A percentile compares a stretch with the other conserved stretches of the same genome.
These are phyloP conservation scores for Eupithecia tripunctaria DNA, from an alignment of 2,888 invertebrate species.

Conservation along the genomic window DNA sequence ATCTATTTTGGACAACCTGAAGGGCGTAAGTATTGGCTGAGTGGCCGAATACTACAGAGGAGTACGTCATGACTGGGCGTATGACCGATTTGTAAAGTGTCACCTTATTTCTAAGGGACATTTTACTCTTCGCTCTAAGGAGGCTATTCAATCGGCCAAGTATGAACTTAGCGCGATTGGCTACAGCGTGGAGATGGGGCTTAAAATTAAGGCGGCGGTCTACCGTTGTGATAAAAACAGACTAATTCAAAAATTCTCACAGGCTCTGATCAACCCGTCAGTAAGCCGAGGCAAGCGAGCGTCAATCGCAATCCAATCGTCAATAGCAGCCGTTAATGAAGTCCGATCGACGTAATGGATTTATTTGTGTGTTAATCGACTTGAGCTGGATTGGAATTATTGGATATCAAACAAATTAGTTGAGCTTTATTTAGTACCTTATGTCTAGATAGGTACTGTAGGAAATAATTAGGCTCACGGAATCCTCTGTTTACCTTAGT, in stretches of 20 bases:
- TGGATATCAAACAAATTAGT: constrained; percentile 11
- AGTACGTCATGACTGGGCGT: no score
- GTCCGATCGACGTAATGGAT: constrained; percentile 43
- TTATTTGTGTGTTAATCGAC: constrained; percentile 40
- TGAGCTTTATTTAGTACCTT: not conserved
- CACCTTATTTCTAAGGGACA: no score
- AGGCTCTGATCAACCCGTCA: not conserved
- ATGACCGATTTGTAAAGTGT: no score
- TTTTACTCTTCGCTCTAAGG: no score
- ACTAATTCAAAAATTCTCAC: not conserved
- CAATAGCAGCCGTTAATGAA: constrained; percentile 50
- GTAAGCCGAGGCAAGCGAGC: not conserved
- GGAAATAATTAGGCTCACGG: not conserved
- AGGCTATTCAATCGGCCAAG: no score
- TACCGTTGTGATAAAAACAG: not conserved
- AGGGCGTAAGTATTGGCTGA: no score
- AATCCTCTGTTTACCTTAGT: not conserved
- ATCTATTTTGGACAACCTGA: no score
- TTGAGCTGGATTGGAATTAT: not conserved
- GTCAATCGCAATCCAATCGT: constrained; percentile 39
- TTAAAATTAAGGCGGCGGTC: no score
- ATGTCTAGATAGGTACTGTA: not conserved
- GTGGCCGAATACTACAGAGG: no score
- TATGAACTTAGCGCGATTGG: no score
- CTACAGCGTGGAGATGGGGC: no score